Conservation (phyloP, 35 echinoderm and acorn worm genomes). For the Ophiothrix spiculata region DNA sequence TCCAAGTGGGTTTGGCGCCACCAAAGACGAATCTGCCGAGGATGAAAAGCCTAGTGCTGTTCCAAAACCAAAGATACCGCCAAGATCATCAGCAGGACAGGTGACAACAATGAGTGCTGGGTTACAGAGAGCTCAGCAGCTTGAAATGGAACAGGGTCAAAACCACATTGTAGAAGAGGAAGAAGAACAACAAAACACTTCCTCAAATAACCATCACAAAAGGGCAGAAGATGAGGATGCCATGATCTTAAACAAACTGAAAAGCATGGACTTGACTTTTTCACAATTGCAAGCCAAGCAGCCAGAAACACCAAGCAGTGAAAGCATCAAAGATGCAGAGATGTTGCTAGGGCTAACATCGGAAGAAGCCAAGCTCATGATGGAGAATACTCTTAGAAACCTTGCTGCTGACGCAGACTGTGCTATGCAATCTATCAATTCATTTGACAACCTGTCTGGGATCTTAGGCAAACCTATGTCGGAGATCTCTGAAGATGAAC, state of each 20-base stretch:
- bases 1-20: neutral
- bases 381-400: constrained; percentile 28
- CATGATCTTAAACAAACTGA: constrained; percentile 24
- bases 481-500: constrained; percentile 88
- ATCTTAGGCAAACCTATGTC: constrained; percentile 87
- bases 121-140: neutral
- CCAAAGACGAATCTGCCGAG: neutral
- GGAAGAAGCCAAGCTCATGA: constrained; percentile 34
- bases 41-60: constrained; percentile 26
- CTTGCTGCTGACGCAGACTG: constrained; percentile 61
- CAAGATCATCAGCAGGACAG: neutral
- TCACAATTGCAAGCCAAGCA: constrained; percentile 42
- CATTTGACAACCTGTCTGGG: constrained; percentile 75
- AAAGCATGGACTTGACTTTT: constrained; percentile 24
- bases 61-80: constrained; percentile 38
- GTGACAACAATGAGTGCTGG: neutral
- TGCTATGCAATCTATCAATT: constrained; percentile 72
- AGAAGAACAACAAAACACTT: neutral
- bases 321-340: constrained; percentile 41
- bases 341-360: constrained; percentile 15
- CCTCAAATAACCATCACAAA: neutral
- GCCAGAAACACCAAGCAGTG: constrained; percentile 28
- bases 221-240: constrained; percentile 72
- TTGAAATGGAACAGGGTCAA: constrained; percentile 1
- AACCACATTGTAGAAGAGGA: neutral